phyloP scores from a whole-genome alignment of 2,113 vertebrate genomes.

The Platichthys flesus region DNA sequence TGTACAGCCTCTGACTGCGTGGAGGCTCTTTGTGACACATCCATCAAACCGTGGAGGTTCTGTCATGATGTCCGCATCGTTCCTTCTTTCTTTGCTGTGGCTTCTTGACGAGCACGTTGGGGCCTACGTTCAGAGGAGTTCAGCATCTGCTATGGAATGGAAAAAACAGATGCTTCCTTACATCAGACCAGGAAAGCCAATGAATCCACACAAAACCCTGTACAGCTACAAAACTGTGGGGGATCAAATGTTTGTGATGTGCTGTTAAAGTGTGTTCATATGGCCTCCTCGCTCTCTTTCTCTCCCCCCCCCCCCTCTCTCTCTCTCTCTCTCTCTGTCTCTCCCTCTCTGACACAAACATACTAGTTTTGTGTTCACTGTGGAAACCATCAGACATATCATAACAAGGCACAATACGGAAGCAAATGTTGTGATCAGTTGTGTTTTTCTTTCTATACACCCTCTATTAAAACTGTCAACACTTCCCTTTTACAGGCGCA shows the following conservation, averaged over 20 bases:
- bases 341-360: not conserved
- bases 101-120: slow-evolving; percentile 24
- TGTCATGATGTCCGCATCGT: slow-evolving; percentile 6
- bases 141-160: slow-evolving; percentile 67
- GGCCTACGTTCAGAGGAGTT: slow-evolving; percentile 10
- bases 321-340: too few species aligned
- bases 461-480: slow-evolving; percentile 27
- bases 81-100: slow-evolving; percentile 31
- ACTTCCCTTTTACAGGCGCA: slow-evolving; percentile 23
- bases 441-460: not conserved
- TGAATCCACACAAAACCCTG: slow-evolving; percentile 22
- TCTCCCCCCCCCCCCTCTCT: too few species aligned
- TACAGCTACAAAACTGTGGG: slow-evolving; percentile 10
- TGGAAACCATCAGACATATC: not conserved
- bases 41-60: not conserved
- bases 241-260: too few species aligned
- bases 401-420: not conserved
- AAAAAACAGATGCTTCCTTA: slow-evolving; percentile 63
- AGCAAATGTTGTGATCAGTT: slow-evolving; percentile 14
- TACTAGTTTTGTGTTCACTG: not conserved
- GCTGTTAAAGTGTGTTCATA: not conserved
- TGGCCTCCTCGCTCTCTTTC: not conserved
- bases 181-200: slow-evolving; percentile 38
- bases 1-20: not conserved
- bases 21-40: slow-evolving; percentile 1